phyloP scores from a whole-genome alignment of 2,888 invertebrate genomes.

The Eledone cirrhosa region DNA sequence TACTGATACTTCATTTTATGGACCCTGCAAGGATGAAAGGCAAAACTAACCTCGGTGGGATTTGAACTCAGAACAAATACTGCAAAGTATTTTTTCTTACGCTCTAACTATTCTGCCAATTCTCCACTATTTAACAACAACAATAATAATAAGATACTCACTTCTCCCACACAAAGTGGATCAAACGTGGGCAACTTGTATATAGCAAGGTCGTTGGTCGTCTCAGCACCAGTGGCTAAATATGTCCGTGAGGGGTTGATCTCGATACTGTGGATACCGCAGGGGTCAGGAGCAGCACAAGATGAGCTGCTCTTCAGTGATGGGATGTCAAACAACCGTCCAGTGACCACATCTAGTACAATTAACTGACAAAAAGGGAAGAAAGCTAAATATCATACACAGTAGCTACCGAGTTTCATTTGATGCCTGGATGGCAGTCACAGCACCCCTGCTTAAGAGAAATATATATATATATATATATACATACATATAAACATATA shows the following conservation, averaged over 20 bases:
- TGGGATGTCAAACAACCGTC: constrained; percentile 88
- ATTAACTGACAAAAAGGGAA: constrained; percentile 74
- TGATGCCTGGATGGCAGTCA: background rate
- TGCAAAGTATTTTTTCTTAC: too few species aligned
- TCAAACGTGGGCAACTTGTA: constrained; percentile 91
- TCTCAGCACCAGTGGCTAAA: constrained; percentile 89
- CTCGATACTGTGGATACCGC: constrained; percentile 92
- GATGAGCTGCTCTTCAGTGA: constrained; percentile 71
- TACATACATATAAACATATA: too few species aligned
- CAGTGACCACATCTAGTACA: constrained; percentile 89
- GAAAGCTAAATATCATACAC: background rate
- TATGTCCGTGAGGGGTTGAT: constrained; percentile 89
- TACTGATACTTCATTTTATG: too few species aligned
- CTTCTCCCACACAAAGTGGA: constrained; percentile 91
- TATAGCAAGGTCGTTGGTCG: constrained; percentile 91
- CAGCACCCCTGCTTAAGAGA: background rate
- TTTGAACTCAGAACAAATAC: too few species aligned
- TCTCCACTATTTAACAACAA: too few species aligned
- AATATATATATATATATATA: too few species aligned
- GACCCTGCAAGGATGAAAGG: too few species aligned
- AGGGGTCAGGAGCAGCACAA: constrained; percentile 68
- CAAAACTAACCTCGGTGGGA: too few species aligned
- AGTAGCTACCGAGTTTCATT: background rate
- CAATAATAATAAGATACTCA: constrained; percentile 41
- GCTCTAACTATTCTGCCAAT: too few species aligned